Base-by-base conservation (phyloP, 2,888 invertebrate species). In the Cerastoderma edule region DNA sequence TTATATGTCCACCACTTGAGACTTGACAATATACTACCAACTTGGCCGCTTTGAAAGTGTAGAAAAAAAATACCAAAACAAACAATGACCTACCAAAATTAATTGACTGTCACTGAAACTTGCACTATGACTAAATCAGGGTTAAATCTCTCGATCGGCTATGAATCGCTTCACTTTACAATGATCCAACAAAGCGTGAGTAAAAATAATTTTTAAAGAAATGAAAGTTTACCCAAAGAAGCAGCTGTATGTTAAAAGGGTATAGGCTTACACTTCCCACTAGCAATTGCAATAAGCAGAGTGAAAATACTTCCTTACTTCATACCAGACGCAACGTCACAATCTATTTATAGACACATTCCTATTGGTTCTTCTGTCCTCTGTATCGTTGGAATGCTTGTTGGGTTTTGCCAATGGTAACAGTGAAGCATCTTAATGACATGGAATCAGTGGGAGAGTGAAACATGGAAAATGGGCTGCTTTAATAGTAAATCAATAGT, bases 301-400 rank as follows among this genome's bases (percentile, higher is more conserved):
- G 66, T 50, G 66, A 66, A 66, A 66, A 24, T 68, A 68, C 68
- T 68, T 68, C 68, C 68, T 68, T 68, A 56, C 68, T 57, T 57
- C 57, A 65, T 50, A 44, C 76, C 76, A 77, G 77, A 77, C 77
- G 67, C 72, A 60, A 77, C 77, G 77, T 77, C 77, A 77, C 77
- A 73, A 66, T 46, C 77, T 77, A 77, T 69, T 70, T 60, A 73
- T 77, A 77, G 64, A 39, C 50, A 28, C n/a, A 35, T 33, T 30
- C 28, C 28, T 66, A 65, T 69, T 75, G 69, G 74, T 69, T 48
- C 44, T 56, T 57, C 22, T 30, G 16, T 56, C 46, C 56, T 68
- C 68, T n/a, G 27, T 56, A 46, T 68, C 44, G 27, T 46, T 67
- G 46, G 39, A 68, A 67, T 56, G 67, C 67, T 67, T 54, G 56